Evolutionary conservation across 2,888 invertebrate species (phyloP).

Genomic region (Cephus pulcher): DNA sequence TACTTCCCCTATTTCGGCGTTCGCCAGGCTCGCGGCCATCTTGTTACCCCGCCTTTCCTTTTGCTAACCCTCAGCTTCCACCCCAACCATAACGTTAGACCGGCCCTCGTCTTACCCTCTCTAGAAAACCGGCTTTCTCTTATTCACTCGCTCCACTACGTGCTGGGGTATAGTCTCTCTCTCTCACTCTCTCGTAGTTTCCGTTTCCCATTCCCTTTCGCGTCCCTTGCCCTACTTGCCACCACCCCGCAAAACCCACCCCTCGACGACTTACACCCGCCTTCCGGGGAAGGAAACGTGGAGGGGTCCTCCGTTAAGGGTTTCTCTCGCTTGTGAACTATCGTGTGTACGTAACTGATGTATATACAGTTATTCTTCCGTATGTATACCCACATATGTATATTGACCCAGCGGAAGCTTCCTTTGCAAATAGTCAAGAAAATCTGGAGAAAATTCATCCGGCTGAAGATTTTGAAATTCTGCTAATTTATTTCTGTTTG

Average conservation of each 20-base stretch:
- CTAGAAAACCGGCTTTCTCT: constrained; percentile 22
- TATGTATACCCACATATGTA: not conserved
- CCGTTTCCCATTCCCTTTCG: not conserved
- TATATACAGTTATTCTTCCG: not conserved
- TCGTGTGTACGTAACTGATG: not conserved
- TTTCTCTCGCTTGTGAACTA: not conserved
- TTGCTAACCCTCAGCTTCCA: constrained; percentile 11
- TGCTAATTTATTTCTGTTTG: not conserved
- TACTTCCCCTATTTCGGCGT: constrained; percentile 52
- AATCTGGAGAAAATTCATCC: not conserved
- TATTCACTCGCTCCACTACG: not conserved
- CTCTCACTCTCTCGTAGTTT: not conserved
- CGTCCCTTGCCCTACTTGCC: not conserved
- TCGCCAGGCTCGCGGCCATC: constrained; percentile 56
- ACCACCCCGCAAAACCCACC: constrained; percentile 35
- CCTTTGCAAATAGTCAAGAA: not conserved
- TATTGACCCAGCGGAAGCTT: not conserved
- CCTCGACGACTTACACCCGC: constrained; percentile 16
- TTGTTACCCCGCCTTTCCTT: constrained; percentile 59
- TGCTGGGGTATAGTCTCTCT: not conserved
- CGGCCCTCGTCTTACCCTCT: constrained; percentile 55
- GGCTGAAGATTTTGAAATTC: not conserved
- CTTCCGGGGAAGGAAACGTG: constrained; percentile 1
- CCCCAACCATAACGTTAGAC: constrained; percentile 47
- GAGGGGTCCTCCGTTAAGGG: not conserved